These are phyloP conservation scores for Knipowitschia caucasica DNA, from an alignment of 2,797 vertebrate genomes.

Conservation along the genomic window DNA sequence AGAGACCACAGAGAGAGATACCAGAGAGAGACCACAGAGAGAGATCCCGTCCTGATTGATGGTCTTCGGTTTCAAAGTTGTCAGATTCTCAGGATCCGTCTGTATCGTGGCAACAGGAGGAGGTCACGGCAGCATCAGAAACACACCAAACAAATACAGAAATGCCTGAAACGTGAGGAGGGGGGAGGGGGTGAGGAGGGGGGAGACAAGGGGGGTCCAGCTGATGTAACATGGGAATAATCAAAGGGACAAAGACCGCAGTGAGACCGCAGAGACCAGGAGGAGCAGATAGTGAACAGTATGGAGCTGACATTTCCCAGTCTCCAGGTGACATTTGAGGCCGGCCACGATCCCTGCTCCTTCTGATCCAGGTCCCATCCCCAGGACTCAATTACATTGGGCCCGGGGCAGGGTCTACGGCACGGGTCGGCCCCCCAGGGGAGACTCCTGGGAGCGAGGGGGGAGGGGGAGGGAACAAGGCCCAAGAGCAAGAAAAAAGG, in stretches of 20 bases:
- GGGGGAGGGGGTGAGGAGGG: too few species aligned
- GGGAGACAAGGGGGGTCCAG: background rate
- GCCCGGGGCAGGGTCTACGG: background rate
- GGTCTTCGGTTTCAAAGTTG: too few species aligned
- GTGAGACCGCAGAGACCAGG: slow-evolving; percentile 10
- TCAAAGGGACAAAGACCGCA: slow-evolving; percentile 21
- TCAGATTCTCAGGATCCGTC: too few species aligned
- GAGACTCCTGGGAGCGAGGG: background rate
- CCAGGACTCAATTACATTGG: slow-evolving; percentile 46
- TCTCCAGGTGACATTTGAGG: slow-evolving; percentile 63
- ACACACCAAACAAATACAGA: too few species aligned
- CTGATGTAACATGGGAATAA: too few species aligned
- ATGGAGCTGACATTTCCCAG: slow-evolving; percentile 67
- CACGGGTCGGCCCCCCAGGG: background rate
- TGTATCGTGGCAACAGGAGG: too few species aligned
- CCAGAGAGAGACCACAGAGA: too few species aligned
- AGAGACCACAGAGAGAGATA: too few species aligned
- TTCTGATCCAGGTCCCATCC: slow-evolving; percentile 29
- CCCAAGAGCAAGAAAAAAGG: too few species aligned
- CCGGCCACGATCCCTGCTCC: slow-evolving; percentile 46
- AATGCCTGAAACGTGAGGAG: too few species aligned
- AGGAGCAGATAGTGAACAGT: slow-evolving; percentile 47
- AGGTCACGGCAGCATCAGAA: too few species aligned
- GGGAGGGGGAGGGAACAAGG: background rate
- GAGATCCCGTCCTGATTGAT: too few species aligned